Evolutionary conservation across 2,888 invertebrate genomes (phyloP), one percentile per base, ranked within the genome.

Genomic region (Anagyrus pseudococci): DNA sequence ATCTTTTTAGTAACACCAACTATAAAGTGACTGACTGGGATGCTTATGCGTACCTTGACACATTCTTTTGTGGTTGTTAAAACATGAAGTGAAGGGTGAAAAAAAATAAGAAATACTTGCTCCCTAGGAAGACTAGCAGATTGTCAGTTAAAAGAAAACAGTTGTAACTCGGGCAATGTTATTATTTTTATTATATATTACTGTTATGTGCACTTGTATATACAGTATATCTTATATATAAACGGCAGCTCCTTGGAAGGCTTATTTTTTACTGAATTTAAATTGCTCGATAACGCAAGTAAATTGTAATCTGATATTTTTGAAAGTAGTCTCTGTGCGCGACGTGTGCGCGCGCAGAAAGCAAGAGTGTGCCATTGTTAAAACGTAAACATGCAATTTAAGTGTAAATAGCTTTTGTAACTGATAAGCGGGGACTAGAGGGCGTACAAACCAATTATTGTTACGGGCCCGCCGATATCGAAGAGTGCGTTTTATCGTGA

Each of bases 331-430:
- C 4, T 17, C 47, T 47, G 25, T 37, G 4, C 2, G 8, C 33
- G 33, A 8, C 3, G 33, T 13, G 15, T 37, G 33, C 10, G 33
- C 33, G 33, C 10, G 17, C 23, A 55, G 23, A 22, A 49, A 41
- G 53, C 40, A 41, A 20, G 48, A 49, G 48, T 37, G 29, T 48
- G 15, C 48, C 26, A 57, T 57, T 57, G 57, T 57, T 15, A n/a
- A 57, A 49, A 26, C 8, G 48, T 26, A 48, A 48, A 41, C 26
- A 26, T 15, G 48, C 49, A 49, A 57, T 57, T 57, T 48, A 48
- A 57, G 57, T 57, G 57, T 49, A 41, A 57, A 57, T 57, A 49
- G 57, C 41, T 47, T 56, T 46, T n/a, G 33, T 33, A 55, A 46
- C 55, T 44, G 44, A 55, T 55, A 55, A 55, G 55, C 25, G 25